phyloP scores from a whole-genome alignment of 2,888 invertebrate species.

The Fragum sueziense region DNA sequence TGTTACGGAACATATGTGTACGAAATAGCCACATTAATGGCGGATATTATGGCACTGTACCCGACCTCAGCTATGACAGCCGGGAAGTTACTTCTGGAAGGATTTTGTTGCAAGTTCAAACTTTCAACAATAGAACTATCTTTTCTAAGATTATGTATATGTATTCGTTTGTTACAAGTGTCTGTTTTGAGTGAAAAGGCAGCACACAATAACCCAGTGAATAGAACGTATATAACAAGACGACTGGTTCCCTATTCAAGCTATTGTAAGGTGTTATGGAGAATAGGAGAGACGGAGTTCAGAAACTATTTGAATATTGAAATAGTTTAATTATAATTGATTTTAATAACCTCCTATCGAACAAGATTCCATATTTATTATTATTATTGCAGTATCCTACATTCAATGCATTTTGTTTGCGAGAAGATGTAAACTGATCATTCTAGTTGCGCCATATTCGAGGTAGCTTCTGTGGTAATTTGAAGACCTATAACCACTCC shows the following conservation, averaged over 20 bases:
- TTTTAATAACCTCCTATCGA: too few relatives aligned
- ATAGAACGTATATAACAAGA: constrained; percentile 8
- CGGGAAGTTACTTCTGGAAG: neutral
- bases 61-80: neutral
- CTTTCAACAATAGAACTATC: neutral
- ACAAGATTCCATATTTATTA: too few relatives aligned
- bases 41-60: constrained; percentile 43
- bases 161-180: constrained; percentile 3
- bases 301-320: neutral
- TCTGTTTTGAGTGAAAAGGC: neutral
- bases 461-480: too few relatives aligned
- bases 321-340: neutral
- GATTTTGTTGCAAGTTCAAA: neutral
- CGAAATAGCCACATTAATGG: constrained; percentile 45
- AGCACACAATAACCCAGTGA: neutral
- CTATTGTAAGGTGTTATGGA: constrained; percentile 1
- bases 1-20: constrained; percentile 43
- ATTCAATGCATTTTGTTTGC: too few relatives aligned
- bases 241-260: neutral
- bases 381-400: too few relatives aligned
- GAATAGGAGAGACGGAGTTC: neutral
- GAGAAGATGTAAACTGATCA: too few relatives aligned
- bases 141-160: constrained; percentile 11
- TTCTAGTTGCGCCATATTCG: too few relatives aligned
- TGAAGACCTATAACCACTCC: too few relatives aligned